phyloP scores from a whole-genome alignment of 1,140 invertebrate genomes.

The Drepana arcuata region DNA sequence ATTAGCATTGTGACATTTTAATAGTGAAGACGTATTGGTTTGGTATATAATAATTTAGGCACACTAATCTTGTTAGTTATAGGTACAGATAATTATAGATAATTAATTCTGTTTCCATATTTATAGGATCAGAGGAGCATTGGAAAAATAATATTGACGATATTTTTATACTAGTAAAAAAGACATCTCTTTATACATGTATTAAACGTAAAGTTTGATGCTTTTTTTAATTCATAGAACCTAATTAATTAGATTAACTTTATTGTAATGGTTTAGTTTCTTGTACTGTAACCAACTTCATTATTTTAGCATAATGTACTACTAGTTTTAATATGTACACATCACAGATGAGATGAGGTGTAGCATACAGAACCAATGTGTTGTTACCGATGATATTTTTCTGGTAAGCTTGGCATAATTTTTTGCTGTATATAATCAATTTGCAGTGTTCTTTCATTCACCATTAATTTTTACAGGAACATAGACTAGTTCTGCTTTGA shows the following conservation, averaged over 20 bases:
- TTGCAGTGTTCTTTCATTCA: no score
- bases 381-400: conserved; percentile 38
- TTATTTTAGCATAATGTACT: conserved; percentile 34
- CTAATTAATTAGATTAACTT: conserved; percentile 26
- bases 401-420: conserved; percentile 9
- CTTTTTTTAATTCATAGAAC: conserved; percentile 6
- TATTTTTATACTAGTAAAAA: conserved; percentile 63
- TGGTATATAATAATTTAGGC: no score
- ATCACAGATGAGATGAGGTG: conserved; percentile 30
- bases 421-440: conserved; percentile 15
- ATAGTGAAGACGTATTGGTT: no score
- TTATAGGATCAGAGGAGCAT: no score
- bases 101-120: no score
- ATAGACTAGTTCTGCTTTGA: no score
- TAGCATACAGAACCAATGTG: conserved; percentile 24
- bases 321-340: conserved; percentile 35
- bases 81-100: no score
- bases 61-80: no score
- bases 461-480: no score
- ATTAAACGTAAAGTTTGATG: no score
- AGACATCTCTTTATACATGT: no score
- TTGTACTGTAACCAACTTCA: conserved; percentile 20
- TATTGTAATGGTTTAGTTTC: conserved; percentile 21
- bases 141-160: conserved; percentile 30
- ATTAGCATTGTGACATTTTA: no score